These are phyloP conservation scores for Anarhynchus alexandrinus DNA, from an alignment of 2,113 vertebrate species.

Conservation along the genomic window DNA sequence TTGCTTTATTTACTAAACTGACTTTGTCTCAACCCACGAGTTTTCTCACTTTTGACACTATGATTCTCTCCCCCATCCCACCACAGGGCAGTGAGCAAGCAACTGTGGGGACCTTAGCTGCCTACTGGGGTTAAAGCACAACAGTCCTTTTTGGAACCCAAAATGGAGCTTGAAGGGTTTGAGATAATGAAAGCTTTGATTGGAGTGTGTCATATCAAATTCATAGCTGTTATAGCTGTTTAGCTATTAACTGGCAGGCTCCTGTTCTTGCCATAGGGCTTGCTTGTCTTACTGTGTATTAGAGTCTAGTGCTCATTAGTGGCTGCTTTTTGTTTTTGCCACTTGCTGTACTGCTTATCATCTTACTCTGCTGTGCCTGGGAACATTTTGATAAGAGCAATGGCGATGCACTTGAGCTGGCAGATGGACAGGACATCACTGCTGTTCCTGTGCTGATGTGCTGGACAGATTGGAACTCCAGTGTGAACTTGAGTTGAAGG, in stretches of 20 bases:
- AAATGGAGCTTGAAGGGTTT: fast-evolving
- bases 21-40: fast-evolving
- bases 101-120: not conserved
- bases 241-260: not conserved
- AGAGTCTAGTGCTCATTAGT: not conserved
- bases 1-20: not conserved
- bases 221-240: not conserved
- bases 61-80: not conserved
- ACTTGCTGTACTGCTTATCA: not conserved
- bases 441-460: not conserved
- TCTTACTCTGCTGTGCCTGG: not conserved
- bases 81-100: fast-evolving
- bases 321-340: not conserved
- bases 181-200: not conserved
- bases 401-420: too few species aligned
- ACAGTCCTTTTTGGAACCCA: not conserved
- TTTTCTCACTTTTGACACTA: not conserved
- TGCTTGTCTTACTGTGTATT: not conserved
- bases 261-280: not conserved
- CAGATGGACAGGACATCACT: not conserved
- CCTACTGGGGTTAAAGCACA: not conserved
- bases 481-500: not conserved
- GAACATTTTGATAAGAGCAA: not conserved
- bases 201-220: not conserved
- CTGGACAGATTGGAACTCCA: not conserved